phyloP scores from a whole-genome alignment of 2,113 vertebrate species.

The Tympanuchus pallidicinctus region DNA sequence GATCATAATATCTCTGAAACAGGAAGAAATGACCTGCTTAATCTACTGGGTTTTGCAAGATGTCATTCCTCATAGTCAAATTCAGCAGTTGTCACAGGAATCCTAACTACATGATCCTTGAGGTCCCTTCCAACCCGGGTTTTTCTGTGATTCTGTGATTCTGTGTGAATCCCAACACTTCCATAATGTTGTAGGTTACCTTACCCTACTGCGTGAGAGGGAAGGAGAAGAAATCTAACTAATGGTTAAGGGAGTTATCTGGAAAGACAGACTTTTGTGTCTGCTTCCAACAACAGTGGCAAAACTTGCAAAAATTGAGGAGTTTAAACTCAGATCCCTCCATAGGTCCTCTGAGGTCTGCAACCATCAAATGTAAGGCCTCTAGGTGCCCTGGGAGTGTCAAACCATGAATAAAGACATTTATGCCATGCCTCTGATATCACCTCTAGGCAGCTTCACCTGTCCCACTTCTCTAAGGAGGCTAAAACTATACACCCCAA shows the following conservation, averaged over 20 bases:
- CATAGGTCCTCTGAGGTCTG: neutral
- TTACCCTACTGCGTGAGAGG: accelerated
- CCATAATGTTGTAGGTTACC: neutral
- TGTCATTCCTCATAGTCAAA: neutral
- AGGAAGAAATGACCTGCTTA: neutral
- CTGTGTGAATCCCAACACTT: neutral
- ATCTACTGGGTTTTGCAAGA: neutral
- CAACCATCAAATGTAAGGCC: neutral
- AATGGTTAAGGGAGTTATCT: neutral
- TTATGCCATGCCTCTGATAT: neutral
- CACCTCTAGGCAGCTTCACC: neutral
- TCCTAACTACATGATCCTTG: no score
- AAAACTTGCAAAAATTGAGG: neutral
- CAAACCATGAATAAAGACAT: neutral
- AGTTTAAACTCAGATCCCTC: neutral
- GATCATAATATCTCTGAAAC: neutral
- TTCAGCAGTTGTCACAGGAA: neutral
- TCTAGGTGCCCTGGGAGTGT: neutral
- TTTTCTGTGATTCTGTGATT: no score
- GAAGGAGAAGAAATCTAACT: neutral
- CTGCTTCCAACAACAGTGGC: neutral
- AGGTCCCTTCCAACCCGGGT: no score
- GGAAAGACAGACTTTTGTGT: neutral
- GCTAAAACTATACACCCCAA: neutral
- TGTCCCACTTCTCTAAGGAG: neutral